Evolutionary conservation across 35 echinoderm and acorn worm species (phyloP), one percentile per base, ranked within the genome.

Genomic region (Apostichopus californicus): DNA sequence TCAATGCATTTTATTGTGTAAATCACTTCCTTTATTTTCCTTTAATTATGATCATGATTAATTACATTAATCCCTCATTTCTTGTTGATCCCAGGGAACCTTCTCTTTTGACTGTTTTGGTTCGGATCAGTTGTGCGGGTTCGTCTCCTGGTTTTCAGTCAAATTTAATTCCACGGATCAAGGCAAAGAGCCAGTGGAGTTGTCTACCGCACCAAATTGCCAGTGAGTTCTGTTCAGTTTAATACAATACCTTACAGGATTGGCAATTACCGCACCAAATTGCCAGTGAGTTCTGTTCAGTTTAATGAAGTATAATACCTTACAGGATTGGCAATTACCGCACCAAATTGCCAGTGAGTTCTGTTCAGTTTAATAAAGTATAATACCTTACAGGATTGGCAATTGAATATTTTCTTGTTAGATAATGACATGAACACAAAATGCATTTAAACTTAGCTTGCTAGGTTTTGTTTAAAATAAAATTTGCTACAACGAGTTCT

Each of bases 81-180:
- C 58, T 61, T 61, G 58, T 61, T 61, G 4, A 57, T 89, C 92
- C 15, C 14, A 95, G 93, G 92, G 92, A 0, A 24, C 57, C 12
- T 98, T 98, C 65, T 71, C 52, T 17, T 95, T 95, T 72, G 94
- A 86, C 53, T 95, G 92, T 73, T 92, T 92, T 90, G 96, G 96
- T 22, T 81, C 61, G 26, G 3, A 90, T 56, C 65, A 70, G 66
- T 63, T 98, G 8, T 90, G 90, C 85, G 96, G 96, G 6, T 98
- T 98, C 87, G 94, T 84, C 28, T 55, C 90, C 5, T 98, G 96
- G 96, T 98, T 98, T 87, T 84, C 91, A 24, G 94, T 95, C 78
- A 85, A 83, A 28, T 98, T 98, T 93, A 83, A 94, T 66, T 92
- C 90, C 61, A 65, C 28, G n/a, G 78, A 92, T 78, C 63, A 87